These are phyloP conservation scores for Oriolus oriolus DNA, from an alignment of 2,113 vertebrate genomes.

Conservation along the genomic window DNA sequence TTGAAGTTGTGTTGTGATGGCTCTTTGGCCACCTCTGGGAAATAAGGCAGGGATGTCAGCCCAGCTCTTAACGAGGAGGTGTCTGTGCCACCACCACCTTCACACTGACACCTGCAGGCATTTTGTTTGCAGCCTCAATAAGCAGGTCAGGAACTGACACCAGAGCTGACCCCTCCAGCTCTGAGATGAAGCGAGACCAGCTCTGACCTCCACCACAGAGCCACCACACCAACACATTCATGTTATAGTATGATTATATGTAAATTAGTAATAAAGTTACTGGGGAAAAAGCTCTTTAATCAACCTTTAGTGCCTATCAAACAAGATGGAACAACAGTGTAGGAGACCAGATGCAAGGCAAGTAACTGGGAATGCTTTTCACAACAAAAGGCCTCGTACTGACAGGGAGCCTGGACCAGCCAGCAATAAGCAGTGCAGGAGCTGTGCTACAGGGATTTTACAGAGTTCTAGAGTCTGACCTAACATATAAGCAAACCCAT, in stretches of 20 bases:
- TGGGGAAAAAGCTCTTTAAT: background rate
- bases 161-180: background rate
- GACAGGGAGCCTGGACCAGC: background rate
- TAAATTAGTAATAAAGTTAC: background rate
- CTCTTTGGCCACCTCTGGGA: background rate
- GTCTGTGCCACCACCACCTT: background rate
- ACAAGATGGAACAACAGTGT: fast-evolving
- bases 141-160: background rate
- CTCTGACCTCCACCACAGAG: background rate
- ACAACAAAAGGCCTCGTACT: fast-evolving
- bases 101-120: background rate
- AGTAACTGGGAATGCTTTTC: background rate
- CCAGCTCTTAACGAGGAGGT: background rate
- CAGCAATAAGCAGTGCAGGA: background rate
- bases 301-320: background rate
- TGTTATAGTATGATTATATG: too few species aligned
- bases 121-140: background rate
- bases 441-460: background rate
- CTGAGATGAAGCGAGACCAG: background rate
- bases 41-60: background rate
- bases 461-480: background rate
- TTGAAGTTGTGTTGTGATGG: background rate
- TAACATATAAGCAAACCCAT: background rate
- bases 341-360: background rate
- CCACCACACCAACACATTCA: background rate